Conservation (phyloP, 23 tunicate species). For the Botrylloides violaceus region DNA sequence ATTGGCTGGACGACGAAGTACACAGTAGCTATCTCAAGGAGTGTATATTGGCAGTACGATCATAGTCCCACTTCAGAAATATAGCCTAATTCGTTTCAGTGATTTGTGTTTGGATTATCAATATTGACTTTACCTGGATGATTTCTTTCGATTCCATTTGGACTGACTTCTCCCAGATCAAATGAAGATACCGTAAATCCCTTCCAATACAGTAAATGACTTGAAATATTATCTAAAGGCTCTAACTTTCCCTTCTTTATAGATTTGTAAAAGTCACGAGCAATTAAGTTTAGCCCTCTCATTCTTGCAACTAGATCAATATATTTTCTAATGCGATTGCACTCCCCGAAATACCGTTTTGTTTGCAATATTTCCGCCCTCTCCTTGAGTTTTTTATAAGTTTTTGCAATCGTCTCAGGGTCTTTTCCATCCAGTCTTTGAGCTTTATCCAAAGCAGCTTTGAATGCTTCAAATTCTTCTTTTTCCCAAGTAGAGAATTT, state of each 20-base stretch:
- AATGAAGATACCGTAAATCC: slow-evolving; percentile 63
- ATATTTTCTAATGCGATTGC: slow-evolving; percentile 77
- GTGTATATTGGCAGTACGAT: too few relatives aligned
- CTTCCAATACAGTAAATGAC: slow-evolving; percentile 81
- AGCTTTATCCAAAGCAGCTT: slow-evolving; percentile 89
- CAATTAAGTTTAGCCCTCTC: slow-evolving; percentile 70
- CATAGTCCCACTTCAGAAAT: too few relatives aligned
- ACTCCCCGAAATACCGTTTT: slow-evolving; percentile 70
- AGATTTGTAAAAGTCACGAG: slow-evolving; percentile 88
- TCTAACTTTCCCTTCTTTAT: slow-evolving; percentile 83
- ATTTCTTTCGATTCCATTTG: slow-evolving; percentile 74
- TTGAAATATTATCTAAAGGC: slow-evolving; percentile 43
- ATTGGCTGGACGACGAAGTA: too few relatives aligned
- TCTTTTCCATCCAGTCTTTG: slow-evolving; percentile 84
- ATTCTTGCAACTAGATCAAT: slow-evolving; percentile 76
- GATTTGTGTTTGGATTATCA: too few relatives aligned
- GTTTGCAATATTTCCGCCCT: slow-evolving; percentile 65
- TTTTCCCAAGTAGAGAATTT: slow-evolving; percentile 88
- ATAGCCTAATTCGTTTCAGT: too few relatives aligned
- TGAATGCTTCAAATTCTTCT: slow-evolving; percentile 78
- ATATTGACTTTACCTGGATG: slow-evolving; percentile 41
- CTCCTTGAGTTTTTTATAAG: slow-evolving; percentile 79
- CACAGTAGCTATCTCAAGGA: too few relatives aligned
- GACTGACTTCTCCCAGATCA: slow-evolving; percentile 61
- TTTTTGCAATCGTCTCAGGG: slow-evolving; percentile 45